Percentiles rank a stretch among this genome's conserved stretches.
Evolutionary conservation across 2,888 invertebrate species (phyloP).

Genomic region (Venusia cambrica): DNA sequence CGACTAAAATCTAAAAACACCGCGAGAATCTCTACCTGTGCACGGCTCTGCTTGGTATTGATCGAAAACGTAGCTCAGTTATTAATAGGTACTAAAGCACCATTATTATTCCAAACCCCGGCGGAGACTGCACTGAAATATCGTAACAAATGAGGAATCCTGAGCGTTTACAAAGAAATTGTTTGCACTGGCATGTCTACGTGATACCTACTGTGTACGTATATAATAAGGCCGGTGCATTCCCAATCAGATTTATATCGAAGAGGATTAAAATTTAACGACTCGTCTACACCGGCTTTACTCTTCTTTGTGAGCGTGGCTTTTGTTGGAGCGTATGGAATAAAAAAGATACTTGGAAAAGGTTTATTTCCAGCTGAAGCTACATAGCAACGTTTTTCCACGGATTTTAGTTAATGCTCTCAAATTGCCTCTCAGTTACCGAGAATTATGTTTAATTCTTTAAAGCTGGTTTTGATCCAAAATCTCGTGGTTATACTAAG

Average conservation of each 20-base stretch:
- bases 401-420: slow-evolving; percentile 9
- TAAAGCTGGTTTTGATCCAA: too few relatives aligned
- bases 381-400: slow-evolving; percentile 13
- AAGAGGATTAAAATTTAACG: slow-evolving; percentile 66
- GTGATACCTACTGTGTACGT: too few relatives aligned
- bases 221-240: slow-evolving; percentile 57
- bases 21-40: too few relatives aligned
- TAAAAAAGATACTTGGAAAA: slow-evolving; percentile 37
- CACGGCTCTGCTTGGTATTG: too few relatives aligned
- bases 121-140: slow-evolving; percentile 10
- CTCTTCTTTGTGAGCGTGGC: slow-evolving; percentile 46
- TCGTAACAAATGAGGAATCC: slow-evolving; percentile 10
- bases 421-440: slow-evolving; percentile 9
- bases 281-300: slow-evolving; percentile 49
- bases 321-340: slow-evolving; percentile 50
- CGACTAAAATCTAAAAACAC: too few relatives aligned
- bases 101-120: slow-evolving; percentile 1
- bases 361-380: slow-evolving; percentile 23
- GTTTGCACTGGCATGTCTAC: slow-evolving; percentile 18
- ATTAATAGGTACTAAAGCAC: too few relatives aligned
- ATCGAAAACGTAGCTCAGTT: too few relatives aligned
- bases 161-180: slow-evolving; percentile 18
- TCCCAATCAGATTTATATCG: slow-evolving; percentile 68
- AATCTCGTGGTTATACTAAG: too few relatives aligned
- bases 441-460: too few relatives aligned